Evolutionary conservation across 1,140 invertebrate species (phyloP).

Genomic region (Copidosoma floridanum): DNA sequence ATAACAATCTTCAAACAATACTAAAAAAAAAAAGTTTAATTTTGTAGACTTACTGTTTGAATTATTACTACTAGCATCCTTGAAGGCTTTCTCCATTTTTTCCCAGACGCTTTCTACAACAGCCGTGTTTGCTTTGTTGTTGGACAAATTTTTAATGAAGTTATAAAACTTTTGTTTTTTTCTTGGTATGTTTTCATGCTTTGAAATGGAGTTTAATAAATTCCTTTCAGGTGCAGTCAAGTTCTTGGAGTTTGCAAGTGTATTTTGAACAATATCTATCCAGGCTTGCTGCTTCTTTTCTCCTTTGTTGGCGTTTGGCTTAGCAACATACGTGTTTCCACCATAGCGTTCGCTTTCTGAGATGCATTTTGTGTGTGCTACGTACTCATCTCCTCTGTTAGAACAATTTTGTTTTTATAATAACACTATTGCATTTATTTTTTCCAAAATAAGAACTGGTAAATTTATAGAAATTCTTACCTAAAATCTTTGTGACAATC

Average conservation of each 20-base stretch:
- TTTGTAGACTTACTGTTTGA: slow-evolving; percentile 20
- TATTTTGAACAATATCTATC: slow-evolving; percentile 77
- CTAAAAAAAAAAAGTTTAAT: background rate
- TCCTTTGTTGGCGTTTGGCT: slow-evolving; percentile 76
- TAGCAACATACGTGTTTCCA: slow-evolving; percentile 76
- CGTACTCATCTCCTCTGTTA: slow-evolving; percentile 75
- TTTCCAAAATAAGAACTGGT: no score
- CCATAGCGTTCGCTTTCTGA: slow-evolving; percentile 89
- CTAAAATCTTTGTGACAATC: slow-evolving; percentile 88
- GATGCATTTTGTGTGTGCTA: slow-evolving; percentile 85
- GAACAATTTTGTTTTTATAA: slow-evolving; percentile 44
- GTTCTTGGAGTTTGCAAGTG: slow-evolving; percentile 64
- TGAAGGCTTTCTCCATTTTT: slow-evolving; percentile 68
- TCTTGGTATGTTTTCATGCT: slow-evolving; percentile 85
- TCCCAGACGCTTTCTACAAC: slow-evolving; percentile 68
- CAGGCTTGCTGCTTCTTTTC: slow-evolving; percentile 87
- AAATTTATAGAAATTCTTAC: slow-evolving; percentile 56
- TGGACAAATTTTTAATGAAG: slow-evolving; percentile 65
- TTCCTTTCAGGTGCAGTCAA: slow-evolving; percentile 60
- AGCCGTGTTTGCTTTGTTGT: slow-evolving; percentile 57
- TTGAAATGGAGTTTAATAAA: slow-evolving; percentile 71
- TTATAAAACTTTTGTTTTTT: slow-evolving; percentile 88
- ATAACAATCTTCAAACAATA: background rate
- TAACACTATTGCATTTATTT: no score
- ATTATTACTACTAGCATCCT: slow-evolving; percentile 44